Evolutionary conservation across 2,888 invertebrate species (phyloP).

Genomic region (Plagodis pulveraria): DNA sequence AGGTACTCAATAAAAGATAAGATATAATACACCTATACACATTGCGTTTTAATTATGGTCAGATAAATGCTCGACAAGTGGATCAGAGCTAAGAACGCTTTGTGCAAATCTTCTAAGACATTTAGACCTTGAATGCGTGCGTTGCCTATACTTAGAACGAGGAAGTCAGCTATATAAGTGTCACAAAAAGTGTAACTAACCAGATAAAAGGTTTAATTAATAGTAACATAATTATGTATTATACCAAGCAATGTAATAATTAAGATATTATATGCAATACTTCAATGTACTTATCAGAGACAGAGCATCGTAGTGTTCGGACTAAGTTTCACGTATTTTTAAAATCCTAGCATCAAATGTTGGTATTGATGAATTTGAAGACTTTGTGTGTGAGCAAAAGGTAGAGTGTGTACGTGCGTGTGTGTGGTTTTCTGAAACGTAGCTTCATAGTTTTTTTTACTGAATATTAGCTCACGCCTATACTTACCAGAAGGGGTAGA

Average conservation of each 20-base stretch:
- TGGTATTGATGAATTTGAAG: no score
- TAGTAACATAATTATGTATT: not conserved
- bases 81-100: not conserved
- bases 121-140: constrained; percentile 48
- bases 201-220: not conserved
- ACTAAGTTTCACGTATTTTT: no score
- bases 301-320: no score
- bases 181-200: constrained; percentile 19
- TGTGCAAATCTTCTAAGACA: constrained; percentile 23
- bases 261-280: no score
- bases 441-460: no score
- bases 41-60: constrained; percentile 2
- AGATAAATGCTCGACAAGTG: not conserved
- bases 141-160: constrained; percentile 41
- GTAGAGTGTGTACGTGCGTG: no score
- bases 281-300: no score
- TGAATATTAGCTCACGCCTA: no score
- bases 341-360: no score
- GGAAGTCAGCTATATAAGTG: constrained; percentile 28
- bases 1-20: not conserved
- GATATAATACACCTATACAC: constrained; percentile 2
- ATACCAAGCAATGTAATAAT: not conserved
- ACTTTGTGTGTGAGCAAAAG: no score
- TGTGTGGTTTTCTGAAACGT: no score
- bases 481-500: no score